Evolutionary conservation across 2,797 vertebrate genomes (phyloP), one percentile per base, ranked within the genome.

Genomic region (Eupleurogrammus muticus): DNA sequence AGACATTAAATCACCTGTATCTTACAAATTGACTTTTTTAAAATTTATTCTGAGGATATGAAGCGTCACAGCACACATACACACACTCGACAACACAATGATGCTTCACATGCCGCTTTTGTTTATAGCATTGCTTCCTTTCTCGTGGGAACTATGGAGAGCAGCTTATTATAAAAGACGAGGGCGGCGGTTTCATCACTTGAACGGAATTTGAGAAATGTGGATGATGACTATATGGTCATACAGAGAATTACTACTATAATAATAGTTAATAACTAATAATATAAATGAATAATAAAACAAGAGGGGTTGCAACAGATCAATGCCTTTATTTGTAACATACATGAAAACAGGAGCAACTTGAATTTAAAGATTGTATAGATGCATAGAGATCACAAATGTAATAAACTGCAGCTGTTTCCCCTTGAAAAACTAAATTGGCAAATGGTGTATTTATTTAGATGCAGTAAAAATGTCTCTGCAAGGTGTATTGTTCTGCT

Each of bases 101-200:
- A 85, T 77, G 60, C 64, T 76, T 75, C 66, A 66, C 64, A 85
- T 81, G 63, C 70, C 66, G 8, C 46, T 53, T 55, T 35, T 91
- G 89, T 91, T 92, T 91, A 89, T 79, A 79, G 74, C 77, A 66
- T 47, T 35, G 72, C 85, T 85, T 89, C 81, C 90, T 88, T 91
- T 92, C 90, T 91, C 87, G 47, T 91, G 90, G 82, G 88, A 89
- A 90, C 52, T 24, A 84, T 40, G 53, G 52, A 48, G 50, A 76
- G 73, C 56, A 64, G 70, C 57, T 83, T 82, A 77, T 80, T 56
- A 75, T 70, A 59, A 68, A 63, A 23, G 24, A 5, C 54, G 19
- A 74, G 24, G 54, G 51, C 36, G 21, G 23, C 17, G 44, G 21
- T 67, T 66, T 34, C 8, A 62, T 77, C 73, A 70, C 32, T 79